These are phyloP conservation scores for Aporrectodea caliginosa DNA, from an alignment of 1,140 invertebrate species.

Conservation along the genomic window DNA sequence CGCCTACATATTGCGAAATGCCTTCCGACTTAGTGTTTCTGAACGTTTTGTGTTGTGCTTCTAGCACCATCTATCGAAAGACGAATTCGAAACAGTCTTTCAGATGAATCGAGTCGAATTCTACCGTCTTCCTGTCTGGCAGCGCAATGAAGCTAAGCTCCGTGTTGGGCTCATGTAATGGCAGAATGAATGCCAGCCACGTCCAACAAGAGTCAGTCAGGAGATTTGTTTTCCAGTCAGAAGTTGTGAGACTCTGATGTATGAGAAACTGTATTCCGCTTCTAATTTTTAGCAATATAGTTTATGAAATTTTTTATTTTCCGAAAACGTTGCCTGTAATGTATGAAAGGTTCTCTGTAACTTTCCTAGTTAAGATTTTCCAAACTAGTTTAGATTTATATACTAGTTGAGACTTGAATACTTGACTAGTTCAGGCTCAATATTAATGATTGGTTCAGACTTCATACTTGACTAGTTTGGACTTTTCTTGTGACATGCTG, in stretches of 20 bases:
- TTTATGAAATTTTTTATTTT: no score
- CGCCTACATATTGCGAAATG: no score
- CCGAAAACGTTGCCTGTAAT: no score
- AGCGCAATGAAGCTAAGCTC: conserved; percentile 90
- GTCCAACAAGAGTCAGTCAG: background rate
- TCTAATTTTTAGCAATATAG: background rate
- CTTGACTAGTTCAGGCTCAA: no score
- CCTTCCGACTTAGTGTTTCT: no score
- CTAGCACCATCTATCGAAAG: conserved; percentile 90
- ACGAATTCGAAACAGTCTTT: conserved; percentile 92
- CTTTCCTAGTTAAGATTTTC: no score
- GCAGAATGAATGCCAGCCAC: background rate
- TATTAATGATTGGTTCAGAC: no score
- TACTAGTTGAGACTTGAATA: no score
- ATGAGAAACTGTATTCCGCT: background rate
- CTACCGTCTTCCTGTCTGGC: conserved; percentile 94
- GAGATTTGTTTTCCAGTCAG: background rate
- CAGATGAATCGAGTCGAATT: conserved; percentile 85
- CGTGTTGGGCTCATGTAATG: conserved; percentile 66
- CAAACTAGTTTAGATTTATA: no score
- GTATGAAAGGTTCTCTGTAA: no score
- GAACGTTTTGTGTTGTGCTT: conserved; percentile 40
- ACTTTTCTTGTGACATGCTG: no score
- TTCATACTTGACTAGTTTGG: no score
- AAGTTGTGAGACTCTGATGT: background rate